Percentiles rank a stretch among this genome's conserved stretches.
Conservation (phyloP, 2,113 vertebrate species). For the Chaetodon auriga region DNA sequence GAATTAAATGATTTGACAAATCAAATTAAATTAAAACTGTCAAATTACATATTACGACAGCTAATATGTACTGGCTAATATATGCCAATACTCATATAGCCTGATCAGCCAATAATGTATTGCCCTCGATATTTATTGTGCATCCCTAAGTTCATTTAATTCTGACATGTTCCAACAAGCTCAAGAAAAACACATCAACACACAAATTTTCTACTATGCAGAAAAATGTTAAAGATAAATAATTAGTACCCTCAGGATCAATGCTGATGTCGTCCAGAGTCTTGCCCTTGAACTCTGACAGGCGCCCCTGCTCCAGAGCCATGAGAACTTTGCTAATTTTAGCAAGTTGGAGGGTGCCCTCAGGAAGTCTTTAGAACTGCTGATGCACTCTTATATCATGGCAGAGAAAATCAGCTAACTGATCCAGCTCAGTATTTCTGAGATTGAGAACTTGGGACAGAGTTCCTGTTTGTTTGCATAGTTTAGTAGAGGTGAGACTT, state of each 20-base stretch:
- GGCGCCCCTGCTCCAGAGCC: conserved; percentile 13
- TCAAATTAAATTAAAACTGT: no score
- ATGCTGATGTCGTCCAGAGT: conserved; percentile 37
- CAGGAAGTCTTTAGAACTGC: conserved; percentile 30
- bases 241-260: conserved; percentile 24
- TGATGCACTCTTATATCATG: conserved; percentile 16
- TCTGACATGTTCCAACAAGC: neutral
- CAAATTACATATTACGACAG: no score
- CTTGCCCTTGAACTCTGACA: conserved; percentile 28
- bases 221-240: neutral
- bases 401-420: conserved; percentile 17
- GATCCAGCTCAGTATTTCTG: conserved; percentile 46
- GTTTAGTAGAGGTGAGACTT: conserved; percentile 45
- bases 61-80: no score
- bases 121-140: no score
- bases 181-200: neutral
- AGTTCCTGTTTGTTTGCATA: conserved; percentile 56
- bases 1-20: no score
- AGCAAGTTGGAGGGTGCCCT: conserved; percentile 18
- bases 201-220: neutral
- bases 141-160: no score
- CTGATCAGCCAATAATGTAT: no score
- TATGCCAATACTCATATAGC: no score
- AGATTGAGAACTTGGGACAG: conserved; percentile 61
- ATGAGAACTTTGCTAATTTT: conserved; percentile 24